Evolutionary conservation across 2,888 invertebrate genomes (phyloP), one percentile per base, ranked within the genome.

Genomic region (Hemistola chrysoprasaria): DNA sequence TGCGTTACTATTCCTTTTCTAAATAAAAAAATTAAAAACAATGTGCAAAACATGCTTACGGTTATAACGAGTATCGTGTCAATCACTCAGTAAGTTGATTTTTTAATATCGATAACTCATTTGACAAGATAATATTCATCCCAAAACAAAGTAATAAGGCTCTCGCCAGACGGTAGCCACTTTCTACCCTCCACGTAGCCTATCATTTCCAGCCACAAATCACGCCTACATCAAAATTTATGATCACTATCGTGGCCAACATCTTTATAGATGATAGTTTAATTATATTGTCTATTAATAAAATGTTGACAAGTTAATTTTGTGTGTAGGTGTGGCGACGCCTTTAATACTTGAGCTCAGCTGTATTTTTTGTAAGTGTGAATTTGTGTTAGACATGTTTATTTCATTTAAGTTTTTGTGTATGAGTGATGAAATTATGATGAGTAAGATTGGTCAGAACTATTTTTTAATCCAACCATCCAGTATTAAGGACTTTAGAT

Each of bases 231-330:
- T 44, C 4, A 38, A 47, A 49, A 52, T 52, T 52, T 54, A 56
- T 31, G 30, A 22, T 35, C 35, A 21, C 9, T 41, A 39, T 44
- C 34, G 41, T 32, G 44, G 24, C 37, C 23, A 47, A 44, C 48
- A 40, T 51, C 51, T 53, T 43, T 43, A 50, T 46, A 49, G 37
- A 47, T 48, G 49, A 62, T 59, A 56, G 51, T 59, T 67, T 64
- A 66, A 69, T 67, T 70, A 67, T 64, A 66, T 59, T 58, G 62
- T 59, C 62, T 67, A 64, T 65, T 65, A 65, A 67, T 69, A 62
- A 65, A 68, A 65, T 39, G 64, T 48, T 65, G 69, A 67, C 67
- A 62, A 61, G 59, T 59, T 70, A 67, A 70, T 69, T 54, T 55
- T 56, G 55, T 62, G 50, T 56, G 68, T 42, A 32, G 47, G 50